Evolutionary conservation across 92 coral and sea anemone genomes (phyloP), one percentile per base, ranked within the genome.

Genomic region (Paragorgia papillata): DNA sequence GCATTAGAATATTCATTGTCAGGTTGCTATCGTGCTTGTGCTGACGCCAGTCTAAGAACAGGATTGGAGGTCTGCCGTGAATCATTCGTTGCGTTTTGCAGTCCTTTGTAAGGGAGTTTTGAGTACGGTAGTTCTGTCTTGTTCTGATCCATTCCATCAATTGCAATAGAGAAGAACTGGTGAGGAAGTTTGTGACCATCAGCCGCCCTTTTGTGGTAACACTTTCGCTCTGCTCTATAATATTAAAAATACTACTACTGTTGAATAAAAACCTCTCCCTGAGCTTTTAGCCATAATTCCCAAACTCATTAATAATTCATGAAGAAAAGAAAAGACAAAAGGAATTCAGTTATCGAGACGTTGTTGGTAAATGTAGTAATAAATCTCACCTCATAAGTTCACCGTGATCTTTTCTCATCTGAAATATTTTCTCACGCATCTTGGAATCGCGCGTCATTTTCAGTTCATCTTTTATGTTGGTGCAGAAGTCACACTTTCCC

Each of bases 121-220:
- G 86, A 82, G 31, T 69, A 82, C 9, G 83, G 90, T 5, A 86
- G 49, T 73, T 86, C 90, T 0, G 90, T 82, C 29, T 86, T 81
- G 31, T 82, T 82, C 21, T 86, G 90, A 33, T 86, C 90, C 90
- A 86, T 86, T 1, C 90, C 90, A 43, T 86, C 90, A 0, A 86
- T 51, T 1, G 90, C 86, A 21, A 86, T 44, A 4, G 86, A 86
- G 18, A 81, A 70, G 55, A 13, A 82, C 66, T 81, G 68, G 0
- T 81, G 81, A 0, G 90, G 86, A 22, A 55, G 32, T 2, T 48
- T 69, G 48, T 85, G 89, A 3, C 66, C 89, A 12, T 40, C 54
- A 13, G 71, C 50, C 20, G 77, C 86, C 39, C 85, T 50, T 8
- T 80, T 54, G 17, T 79, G 69, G 79, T 84, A 84, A 1, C 71